Conservation (phyloP, 2,888 invertebrate genomes). For the Epinotia demarniana region DNA sequence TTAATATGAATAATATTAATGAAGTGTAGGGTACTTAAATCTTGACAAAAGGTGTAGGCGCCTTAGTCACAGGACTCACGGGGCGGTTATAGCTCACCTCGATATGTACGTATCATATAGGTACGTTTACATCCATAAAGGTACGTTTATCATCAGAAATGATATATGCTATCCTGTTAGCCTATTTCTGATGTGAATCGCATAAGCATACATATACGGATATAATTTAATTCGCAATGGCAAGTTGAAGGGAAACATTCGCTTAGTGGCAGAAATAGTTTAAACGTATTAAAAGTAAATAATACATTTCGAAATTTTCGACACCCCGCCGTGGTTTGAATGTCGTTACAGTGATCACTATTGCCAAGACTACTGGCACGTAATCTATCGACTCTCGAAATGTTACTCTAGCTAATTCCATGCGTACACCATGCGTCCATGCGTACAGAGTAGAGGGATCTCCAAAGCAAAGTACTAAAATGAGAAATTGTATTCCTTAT, state of each 20-base stretch:
- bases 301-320: no score
- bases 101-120: background rate
- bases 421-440: no score
- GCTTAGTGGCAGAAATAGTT: background rate
- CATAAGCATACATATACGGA: background rate
- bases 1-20: no score
- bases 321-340: no score
- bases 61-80: background rate
- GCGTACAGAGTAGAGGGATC: no score
- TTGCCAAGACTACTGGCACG: background rate
- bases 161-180: background rate
- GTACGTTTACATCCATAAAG: background rate
- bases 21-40: no score
- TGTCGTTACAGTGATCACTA: background rate
- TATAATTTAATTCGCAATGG: background rate
- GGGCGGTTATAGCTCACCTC: background rate
- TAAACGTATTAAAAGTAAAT: background rate
- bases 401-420: no score
- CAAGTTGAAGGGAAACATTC: background rate
- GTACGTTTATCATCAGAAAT: background rate
- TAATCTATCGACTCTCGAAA: background rate
- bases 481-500: background rate
- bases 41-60: background rate
- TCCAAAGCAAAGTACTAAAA: background rate
- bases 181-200: background rate